Conservation (phyloP, 2,113 vertebrate species). For the Paratilapia polleni region DNA sequence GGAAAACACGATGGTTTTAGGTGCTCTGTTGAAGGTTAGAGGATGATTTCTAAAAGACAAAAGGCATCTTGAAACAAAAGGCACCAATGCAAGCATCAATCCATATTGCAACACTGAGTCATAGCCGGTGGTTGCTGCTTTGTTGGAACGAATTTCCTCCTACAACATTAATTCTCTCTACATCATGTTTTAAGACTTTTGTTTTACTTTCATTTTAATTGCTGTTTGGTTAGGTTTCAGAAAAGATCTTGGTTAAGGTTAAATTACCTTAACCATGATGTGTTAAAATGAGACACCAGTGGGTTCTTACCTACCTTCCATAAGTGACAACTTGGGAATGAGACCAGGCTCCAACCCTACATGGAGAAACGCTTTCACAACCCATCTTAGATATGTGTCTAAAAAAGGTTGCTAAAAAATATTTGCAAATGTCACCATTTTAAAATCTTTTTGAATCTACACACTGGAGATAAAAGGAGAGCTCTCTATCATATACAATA, state of each 20-base stretch:
- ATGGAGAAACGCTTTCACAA: too few species aligned
- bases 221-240: not conserved
- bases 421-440: too few species aligned
- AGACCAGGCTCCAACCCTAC: too few species aligned
- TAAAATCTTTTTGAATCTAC: too few species aligned
- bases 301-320: not conserved
- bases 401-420: too few species aligned
- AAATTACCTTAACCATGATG: not conserved
- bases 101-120: not conserved
- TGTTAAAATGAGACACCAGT: not conserved
- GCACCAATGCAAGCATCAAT: not conserved
- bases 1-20: not conserved
- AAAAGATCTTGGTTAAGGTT: too few species aligned
- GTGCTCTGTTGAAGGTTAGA: not conserved
- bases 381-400: too few species aligned
- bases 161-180: not conserved
- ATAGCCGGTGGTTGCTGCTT: not conserved
- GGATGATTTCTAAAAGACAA: not conserved
- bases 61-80: not conserved
- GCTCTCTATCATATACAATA: too few species aligned
- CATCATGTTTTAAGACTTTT: not conserved
- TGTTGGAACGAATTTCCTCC: not conserved
- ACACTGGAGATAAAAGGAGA: too few species aligned
- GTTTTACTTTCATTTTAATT: conserved; percentile 5
- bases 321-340: not conserved